Evolutionary conservation across 2,113 vertebrate species (phyloP).

Genomic region (Heptranchias perlo): DNA sequence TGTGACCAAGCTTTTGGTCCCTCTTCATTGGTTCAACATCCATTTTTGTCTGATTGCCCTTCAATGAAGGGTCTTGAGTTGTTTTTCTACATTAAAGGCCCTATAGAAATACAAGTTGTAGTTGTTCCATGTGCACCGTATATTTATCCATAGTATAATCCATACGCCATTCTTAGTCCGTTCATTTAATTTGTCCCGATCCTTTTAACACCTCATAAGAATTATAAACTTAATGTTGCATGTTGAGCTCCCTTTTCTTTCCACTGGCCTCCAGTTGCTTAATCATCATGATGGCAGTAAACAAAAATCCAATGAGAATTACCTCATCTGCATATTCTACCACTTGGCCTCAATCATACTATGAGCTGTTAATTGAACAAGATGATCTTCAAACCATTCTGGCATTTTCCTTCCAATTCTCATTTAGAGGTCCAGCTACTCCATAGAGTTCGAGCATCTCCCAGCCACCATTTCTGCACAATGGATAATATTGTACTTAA

Average conservation of each 20-base stretch:
- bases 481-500: not conserved
- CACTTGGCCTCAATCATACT: not conserved
- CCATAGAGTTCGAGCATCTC: not conserved
- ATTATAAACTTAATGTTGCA: too few species aligned
- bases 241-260: not conserved
- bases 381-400: not conserved
- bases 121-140: too few species aligned
- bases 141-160: too few species aligned
- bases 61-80: too few species aligned
- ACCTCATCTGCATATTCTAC: not conserved
- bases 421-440: not conserved
- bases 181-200: too few species aligned
- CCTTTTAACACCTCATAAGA: too few species aligned
- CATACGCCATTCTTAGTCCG: too few species aligned
- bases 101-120: too few species aligned
- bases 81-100: too few species aligned
- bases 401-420: not conserved
- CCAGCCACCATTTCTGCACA: not conserved
- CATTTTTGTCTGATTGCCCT: too few species aligned
- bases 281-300: not conserved
- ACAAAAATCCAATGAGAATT: not conserved
- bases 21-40: too few species aligned
- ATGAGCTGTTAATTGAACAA: not conserved
- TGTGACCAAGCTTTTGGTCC: not conserved
- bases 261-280: not conserved